phyloP scores from a whole-genome alignment of 2,888 invertebrate genomes.

The Diadromus collaris region DNA sequence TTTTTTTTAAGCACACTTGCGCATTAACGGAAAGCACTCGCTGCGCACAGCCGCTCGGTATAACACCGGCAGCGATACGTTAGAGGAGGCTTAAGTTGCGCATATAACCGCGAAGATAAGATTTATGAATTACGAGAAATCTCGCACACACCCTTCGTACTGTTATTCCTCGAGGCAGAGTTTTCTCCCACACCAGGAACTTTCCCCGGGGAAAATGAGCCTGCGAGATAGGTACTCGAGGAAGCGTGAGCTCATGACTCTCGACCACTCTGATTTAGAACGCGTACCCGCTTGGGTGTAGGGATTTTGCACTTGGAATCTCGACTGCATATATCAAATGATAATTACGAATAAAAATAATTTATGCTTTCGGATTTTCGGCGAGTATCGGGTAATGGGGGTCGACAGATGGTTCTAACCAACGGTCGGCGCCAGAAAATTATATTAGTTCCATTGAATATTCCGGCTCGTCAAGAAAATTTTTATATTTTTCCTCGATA shows the following conservation, averaged over 20 bases:
- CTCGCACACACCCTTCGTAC: slow-evolving; percentile 32
- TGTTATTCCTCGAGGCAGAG: slow-evolving; percentile 19
- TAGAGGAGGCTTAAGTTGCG: slow-evolving; percentile 48
- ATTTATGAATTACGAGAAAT: slow-evolving; percentile 61
- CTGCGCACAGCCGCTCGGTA: neutral
- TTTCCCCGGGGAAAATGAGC: slow-evolving; percentile 54
- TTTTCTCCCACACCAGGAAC: slow-evolving; percentile 43
- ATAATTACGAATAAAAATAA: slow-evolving; percentile 59
- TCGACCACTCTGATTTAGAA: slow-evolving; percentile 53
- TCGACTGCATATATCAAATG: slow-evolving; percentile 57
- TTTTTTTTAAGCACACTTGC: slow-evolving; percentile 19
- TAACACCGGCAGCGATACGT: slow-evolving; percentile 11
- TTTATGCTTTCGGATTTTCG: slow-evolving; percentile 44
- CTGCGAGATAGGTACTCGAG: slow-evolving; percentile 35
- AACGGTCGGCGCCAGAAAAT: neutral
- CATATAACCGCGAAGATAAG: slow-evolving; percentile 50
- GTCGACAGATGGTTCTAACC: neutral
- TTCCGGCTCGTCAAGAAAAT: neutral
- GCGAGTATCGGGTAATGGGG: slow-evolving; percentile 2
- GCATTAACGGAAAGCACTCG: neutral
- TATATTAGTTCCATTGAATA: neutral
- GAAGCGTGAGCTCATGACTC: slow-evolving; percentile 23
- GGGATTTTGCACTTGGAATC: slow-evolving; percentile 56
- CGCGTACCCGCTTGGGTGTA: slow-evolving; percentile 41
- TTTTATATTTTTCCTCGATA: neutral